Percentiles rank a stretch among this genome's conserved stretches.
phyloP scores from a whole-genome alignment of 2,113 vertebrate species.

The Poecilia latipinna region DNA sequence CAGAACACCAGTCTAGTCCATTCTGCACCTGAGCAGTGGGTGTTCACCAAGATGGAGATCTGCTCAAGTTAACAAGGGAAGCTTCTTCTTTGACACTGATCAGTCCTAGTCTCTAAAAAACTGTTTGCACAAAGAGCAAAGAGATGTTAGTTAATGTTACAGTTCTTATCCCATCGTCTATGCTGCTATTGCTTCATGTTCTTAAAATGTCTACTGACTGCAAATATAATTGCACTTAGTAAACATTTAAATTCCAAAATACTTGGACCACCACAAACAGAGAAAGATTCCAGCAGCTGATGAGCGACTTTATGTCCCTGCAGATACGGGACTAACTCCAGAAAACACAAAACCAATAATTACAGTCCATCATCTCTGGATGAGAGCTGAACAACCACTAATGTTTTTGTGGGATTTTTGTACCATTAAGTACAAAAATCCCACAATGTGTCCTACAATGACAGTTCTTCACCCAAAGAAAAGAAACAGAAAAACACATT shows the following conservation, averaged over 20 bases:
- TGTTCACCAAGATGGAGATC: background rate
- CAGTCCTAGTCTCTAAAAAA: no score
- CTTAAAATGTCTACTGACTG: background rate
- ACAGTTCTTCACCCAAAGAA: background rate
- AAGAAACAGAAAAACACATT: background rate
- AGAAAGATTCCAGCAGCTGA: background rate
- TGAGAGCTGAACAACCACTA: background rate
- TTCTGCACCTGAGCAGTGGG: background rate
- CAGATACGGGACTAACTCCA: no score
- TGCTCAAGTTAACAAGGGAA: background rate
- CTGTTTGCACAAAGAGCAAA: background rate
- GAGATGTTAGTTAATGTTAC: background rate
- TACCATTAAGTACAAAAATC: background rate
- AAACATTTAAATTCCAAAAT: background rate
- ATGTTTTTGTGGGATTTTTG: background rate
- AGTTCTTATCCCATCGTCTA: background rate
- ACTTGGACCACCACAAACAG: background rate
- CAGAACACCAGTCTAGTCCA: background rate
- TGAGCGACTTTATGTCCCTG: no score
- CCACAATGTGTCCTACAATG: background rate
- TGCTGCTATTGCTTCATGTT: background rate
- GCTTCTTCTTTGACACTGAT: no score
- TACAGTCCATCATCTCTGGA: background rate
- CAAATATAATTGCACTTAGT: background rate
- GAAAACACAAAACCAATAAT: background rate